phyloP scores from a whole-genome alignment of 2,888 invertebrate species.

The Macaria liturata region DNA sequence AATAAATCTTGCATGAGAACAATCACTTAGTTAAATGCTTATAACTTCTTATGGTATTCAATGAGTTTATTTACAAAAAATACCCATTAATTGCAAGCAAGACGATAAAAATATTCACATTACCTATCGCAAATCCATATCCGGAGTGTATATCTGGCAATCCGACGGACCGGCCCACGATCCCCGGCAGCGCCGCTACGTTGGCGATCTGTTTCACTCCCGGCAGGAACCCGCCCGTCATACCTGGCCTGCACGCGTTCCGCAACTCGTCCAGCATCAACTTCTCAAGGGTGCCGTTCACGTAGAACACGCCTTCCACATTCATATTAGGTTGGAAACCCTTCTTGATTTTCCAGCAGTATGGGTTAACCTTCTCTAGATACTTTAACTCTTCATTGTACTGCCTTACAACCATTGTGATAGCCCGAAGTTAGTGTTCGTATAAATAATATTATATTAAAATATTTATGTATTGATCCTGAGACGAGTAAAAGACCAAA shows the following conservation, averaged over 20 bases:
- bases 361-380: constrained; percentile 92
- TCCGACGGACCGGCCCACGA: constrained; percentile 96
- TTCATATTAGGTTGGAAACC: constrained; percentile 99
- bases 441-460: not conserved
- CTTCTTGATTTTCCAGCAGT: constrained; percentile 97
- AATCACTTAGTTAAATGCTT: too few species aligned
- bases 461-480: too few species aligned
- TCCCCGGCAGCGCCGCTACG: constrained; percentile 98
- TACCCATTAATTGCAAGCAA: too few species aligned
- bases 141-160: constrained; percentile 99
- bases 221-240: constrained; percentile 97
- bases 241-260: constrained; percentile 94
- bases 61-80: too few species aligned
- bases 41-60: too few species aligned
- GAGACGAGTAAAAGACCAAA: too few species aligned
- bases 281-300: constrained; percentile 94
- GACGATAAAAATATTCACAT: constrained; percentile 16
- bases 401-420: constrained; percentile 91
- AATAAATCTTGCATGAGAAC: too few species aligned
- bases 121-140: constrained; percentile 99
- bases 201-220: constrained; percentile 99
- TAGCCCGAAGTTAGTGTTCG: not conserved
- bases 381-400: constrained; percentile 97
- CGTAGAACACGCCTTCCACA: constrained; percentile 98
- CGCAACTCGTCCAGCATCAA: constrained; percentile 98